These are phyloP conservation scores for Tupiocoris notatus DNA, from an alignment of 2,888 invertebrate species.

Conservation along the genomic window DNA sequence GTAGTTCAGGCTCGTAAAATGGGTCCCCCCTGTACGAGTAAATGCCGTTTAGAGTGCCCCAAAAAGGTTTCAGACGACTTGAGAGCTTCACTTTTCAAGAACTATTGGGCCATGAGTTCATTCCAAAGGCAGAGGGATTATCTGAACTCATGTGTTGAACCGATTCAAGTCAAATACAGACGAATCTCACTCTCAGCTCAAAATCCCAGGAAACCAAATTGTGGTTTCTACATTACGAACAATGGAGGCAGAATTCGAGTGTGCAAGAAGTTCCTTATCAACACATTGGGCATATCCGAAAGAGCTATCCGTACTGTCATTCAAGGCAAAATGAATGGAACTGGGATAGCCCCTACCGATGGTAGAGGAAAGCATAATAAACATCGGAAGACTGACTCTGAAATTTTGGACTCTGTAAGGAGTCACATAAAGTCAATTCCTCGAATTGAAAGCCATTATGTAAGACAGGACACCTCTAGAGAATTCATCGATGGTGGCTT, in stretches of 20 bases:
- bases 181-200: background rate
- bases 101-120: conserved; percentile 19
- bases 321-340: conserved; percentile 44
- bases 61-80: conserved; percentile 12
- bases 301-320: conserved; percentile 47
- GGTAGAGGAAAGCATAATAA: conserved; percentile 50
- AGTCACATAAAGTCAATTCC: conserved; percentile 51
- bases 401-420: conserved; percentile 48
- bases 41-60: conserved; percentile 8
- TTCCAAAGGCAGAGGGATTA: conserved; percentile 9
- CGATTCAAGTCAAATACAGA: conserved; percentile 7
- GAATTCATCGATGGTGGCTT: conserved; percentile 51
- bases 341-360: conserved; percentile 46
- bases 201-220: conserved; percentile 17
- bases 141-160: background rate
- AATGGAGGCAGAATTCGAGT: conserved; percentile 40
- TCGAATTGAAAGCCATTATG: conserved; percentile 51
- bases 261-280: conserved; percentile 49
- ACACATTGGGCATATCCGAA: conserved; percentile 49
- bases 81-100: conserved; percentile 11
- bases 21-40: background rate
- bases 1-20: conserved; percentile 8
- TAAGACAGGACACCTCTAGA: conserved; percentile 49
- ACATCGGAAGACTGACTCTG: conserved; percentile 47
- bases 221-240: conserved; percentile 19